Conservation (phyloP, 1,140 invertebrate genomes). For the Penaeus indicus region DNA sequence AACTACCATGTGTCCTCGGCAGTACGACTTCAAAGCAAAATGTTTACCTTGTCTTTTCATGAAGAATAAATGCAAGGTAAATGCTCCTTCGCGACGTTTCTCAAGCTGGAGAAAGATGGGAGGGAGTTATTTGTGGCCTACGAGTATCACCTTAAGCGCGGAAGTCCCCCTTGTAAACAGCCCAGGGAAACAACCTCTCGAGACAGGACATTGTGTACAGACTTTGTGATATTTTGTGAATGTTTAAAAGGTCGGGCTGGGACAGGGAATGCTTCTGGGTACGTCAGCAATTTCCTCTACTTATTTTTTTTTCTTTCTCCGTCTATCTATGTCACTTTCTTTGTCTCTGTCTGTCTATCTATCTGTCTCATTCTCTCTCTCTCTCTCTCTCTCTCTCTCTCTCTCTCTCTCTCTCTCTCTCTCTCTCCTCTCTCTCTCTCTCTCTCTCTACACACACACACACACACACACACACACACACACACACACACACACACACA, state of each 20-base stretch:
- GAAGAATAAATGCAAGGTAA: no score
- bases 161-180: no score
- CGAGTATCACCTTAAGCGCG: no score
- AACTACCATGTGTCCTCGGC: no score
- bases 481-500: no score
- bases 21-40: no score
- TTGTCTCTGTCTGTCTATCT: neutral
- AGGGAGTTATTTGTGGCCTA: no score
- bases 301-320: neutral
- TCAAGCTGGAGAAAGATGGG: no score
- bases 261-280: neutral
- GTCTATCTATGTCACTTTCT: neutral
- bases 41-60: no score
- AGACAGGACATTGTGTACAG: neutral
- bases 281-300: neutral
- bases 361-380: neutral
- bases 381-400: neutral
- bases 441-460: neutral
- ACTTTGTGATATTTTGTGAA: neutral
- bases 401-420: neutral
- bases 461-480: no score
- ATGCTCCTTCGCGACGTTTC: no score
- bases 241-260: neutral
- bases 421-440: slow-evolving; percentile 11
- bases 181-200: no score